Conservation (phyloP, 2,113 vertebrate species). For the Vicugna pacos region DNA sequence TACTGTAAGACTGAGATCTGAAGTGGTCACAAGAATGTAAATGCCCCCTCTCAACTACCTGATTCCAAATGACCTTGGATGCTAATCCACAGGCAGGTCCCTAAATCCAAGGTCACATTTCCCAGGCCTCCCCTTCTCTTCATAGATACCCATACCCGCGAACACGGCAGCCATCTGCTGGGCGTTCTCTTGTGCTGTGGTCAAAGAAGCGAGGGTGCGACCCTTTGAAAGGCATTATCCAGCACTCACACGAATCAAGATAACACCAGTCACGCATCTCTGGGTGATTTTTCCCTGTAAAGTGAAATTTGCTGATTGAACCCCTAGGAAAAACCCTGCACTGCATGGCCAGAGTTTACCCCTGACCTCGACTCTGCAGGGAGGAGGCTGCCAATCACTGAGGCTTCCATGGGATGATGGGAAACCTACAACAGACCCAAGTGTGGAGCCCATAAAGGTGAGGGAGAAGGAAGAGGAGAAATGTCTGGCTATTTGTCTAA, state of each 20-base stretch:
- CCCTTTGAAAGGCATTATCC: neutral
- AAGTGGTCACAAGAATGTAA: neutral
- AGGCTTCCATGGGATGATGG: neutral
- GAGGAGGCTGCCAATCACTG: neutral
- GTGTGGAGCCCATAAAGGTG: neutral
- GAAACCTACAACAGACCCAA: neutral
- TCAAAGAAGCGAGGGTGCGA: neutral
- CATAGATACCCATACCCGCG: neutral
- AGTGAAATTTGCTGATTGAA: neutral
- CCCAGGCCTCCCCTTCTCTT: neutral
- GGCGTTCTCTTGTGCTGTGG: neutral
- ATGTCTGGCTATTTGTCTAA: neutral
- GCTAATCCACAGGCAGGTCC: neutral
- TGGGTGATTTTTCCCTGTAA: neutral
- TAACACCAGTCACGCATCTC: neutral
- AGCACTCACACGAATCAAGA: neutral
- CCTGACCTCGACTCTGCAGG: neutral
- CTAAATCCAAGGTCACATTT: neutral
- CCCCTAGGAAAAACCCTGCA: accelerated
- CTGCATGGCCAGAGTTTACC: neutral
- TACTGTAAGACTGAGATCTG: neutral
- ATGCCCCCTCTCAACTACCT: neutral
- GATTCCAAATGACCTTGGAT: neutral
- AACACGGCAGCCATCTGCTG: neutral
- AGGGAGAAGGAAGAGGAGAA: neutral